Percentiles rank a stretch among this genome's conserved stretches.
Evolutionary conservation across 1,140 invertebrate genomes (phyloP).

Genomic region (Parapsyche elsis): DNA sequence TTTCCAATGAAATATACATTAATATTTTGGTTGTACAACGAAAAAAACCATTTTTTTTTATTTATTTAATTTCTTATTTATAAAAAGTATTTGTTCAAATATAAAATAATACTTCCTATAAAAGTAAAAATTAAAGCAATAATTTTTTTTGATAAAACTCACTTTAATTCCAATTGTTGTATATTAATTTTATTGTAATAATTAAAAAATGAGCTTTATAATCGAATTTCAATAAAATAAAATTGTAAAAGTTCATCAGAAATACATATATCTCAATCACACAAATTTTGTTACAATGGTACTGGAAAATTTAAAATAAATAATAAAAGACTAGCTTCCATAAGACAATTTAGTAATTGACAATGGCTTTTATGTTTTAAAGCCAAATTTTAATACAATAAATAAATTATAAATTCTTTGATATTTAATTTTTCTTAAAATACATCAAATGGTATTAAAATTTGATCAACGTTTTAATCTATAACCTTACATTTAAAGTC

Average conservation of each 20-base stretch:
- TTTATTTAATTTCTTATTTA: too few species aligned
- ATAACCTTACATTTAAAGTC: background rate
- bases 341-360: slow-evolving; percentile 38
- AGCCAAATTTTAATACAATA: background rate
- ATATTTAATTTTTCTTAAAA: background rate
- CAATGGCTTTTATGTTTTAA: slow-evolving; percentile 7
- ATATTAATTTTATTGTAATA: too few species aligned
- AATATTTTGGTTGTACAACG: too few species aligned
- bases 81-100: too few species aligned
- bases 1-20: too few species aligned
- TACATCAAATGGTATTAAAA: background rate
- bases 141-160: too few species aligned
- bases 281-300: background rate
- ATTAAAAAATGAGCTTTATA: too few species aligned
- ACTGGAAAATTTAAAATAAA: background rate
- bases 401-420: background rate
- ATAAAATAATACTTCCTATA: too few species aligned
- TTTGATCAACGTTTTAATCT: background rate
- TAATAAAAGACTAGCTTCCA: slow-evolving; percentile 34
- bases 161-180: too few species aligned
- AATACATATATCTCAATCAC: background rate
- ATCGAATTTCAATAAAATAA: background rate
- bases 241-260: background rate
- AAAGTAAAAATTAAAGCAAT: too few species aligned
- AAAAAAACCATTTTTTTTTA: too few species aligned